These are phyloP conservation scores for Xerus inauris DNA, from an alignment of 2,113 vertebrate species.

Conservation along the genomic window DNA sequence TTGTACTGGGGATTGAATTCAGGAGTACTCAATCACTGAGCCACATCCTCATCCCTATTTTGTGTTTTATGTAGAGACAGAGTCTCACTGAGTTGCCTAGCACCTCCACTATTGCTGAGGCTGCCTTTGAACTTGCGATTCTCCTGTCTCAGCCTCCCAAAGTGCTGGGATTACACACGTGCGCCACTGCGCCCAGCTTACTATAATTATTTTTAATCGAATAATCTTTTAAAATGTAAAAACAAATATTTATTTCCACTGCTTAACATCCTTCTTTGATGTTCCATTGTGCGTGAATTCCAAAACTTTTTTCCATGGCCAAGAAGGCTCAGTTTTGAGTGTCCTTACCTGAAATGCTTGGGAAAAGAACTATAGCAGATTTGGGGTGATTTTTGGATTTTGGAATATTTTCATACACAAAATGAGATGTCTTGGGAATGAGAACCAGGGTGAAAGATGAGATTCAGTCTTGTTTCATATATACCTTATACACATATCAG, in stretches of 20 bases:
- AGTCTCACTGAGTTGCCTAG: no score
- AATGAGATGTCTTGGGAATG: neutral
- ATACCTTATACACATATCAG: neutral
- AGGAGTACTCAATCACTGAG: no score
- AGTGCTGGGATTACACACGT: no score
- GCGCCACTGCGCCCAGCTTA: no score
- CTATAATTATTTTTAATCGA: neutral
- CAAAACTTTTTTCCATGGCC: neutral
- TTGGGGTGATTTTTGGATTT: neutral
- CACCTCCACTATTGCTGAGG: no score
- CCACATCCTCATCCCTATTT: no score
- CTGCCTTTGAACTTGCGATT: no score
- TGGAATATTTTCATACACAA: neutral
- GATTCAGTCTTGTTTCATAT: neutral
- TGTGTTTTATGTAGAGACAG: no score
- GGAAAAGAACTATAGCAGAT: neutral
- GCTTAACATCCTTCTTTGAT: neutral
- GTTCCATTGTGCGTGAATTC: neutral
- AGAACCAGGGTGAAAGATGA: neutral
- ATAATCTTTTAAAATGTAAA: constrained; percentile 16
- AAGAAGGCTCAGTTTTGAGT: neutral
- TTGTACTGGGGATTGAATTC: no score
- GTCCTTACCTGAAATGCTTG: neutral
- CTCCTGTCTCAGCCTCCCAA: no score
- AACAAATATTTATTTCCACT: neutral